Percentiles rank a stretch among this genome's conserved stretches.
phyloP scores from a whole-genome alignment of 2,113 vertebrate species.

The Chelonoidis abingdonii region DNA sequence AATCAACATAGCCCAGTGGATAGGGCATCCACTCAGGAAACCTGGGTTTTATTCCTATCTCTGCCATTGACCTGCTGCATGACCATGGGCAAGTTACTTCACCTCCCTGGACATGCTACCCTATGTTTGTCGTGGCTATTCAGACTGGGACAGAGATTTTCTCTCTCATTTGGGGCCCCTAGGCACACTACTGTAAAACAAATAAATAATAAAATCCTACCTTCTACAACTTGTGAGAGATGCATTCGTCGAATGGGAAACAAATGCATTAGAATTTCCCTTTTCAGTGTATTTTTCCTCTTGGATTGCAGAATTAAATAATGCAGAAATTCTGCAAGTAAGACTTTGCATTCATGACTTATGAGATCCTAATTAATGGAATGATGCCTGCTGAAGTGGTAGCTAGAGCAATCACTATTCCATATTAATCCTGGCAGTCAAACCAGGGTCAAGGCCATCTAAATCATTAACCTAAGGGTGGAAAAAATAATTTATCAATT shows the following conservation, averaged over 20 bases:
- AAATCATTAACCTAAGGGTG: slow-evolving; percentile 90
- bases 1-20: not conserved
- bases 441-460: slow-evolving; percentile 92
- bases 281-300: not conserved
- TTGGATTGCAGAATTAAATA: not conserved
- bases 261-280: not conserved
- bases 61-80: not conserved
- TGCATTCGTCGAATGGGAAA: not conserved
- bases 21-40: not conserved
- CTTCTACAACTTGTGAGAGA: not conserved
- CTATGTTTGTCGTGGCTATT: not conserved
- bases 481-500: slow-evolving; percentile 91
- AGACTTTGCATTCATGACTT: not conserved
- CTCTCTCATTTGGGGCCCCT: not conserved
- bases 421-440: slow-evolving; percentile 94
- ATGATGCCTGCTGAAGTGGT: slow-evolving; percentile 95
- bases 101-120: not conserved
- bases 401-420: slow-evolving; percentile 93
- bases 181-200: not conserved
- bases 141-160: not conserved
- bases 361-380: slow-evolving; percentile 49
- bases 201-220: not conserved
- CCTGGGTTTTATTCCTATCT: not conserved
- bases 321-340: not conserved
- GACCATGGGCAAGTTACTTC: not conserved